Conservation (phyloP, 2,888 invertebrate genomes). For the Pristionchus exspectatus region DNA sequence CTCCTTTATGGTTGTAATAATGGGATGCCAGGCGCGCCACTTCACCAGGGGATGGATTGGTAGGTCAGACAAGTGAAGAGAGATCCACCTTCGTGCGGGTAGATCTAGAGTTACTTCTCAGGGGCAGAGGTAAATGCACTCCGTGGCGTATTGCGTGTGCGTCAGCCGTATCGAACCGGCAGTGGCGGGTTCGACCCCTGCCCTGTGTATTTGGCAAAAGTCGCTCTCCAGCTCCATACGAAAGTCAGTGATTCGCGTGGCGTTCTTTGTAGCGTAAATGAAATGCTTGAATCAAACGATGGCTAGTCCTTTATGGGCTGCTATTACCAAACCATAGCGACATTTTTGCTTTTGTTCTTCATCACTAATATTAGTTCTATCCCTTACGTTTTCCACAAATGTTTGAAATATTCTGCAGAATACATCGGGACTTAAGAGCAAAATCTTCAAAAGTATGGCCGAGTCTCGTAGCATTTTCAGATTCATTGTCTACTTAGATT, state of each 20-base stretch:
- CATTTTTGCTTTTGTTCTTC: constrained; percentile 16
- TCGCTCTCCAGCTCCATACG: constrained; percentile 39
- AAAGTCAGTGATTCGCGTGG: background rate
- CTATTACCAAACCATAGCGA: constrained; percentile 34
- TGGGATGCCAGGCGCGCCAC: constrained; percentile 11
- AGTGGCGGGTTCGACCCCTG: constrained; percentile 13
- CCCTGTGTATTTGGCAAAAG: background rate
- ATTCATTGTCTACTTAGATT: too few species aligned
- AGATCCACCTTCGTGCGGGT: background rate
- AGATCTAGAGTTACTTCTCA: background rate
- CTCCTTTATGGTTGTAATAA: constrained; percentile 31
- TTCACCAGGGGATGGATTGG: constrained; percentile 17
- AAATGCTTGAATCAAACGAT: constrained; percentile 16
- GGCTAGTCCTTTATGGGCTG: constrained; percentile 10
- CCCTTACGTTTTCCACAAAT: too few species aligned
- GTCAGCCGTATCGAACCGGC: background rate
- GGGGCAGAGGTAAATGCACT: background rate
- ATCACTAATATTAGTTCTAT: too few species aligned
- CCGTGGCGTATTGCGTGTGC: background rate
- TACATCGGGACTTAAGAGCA: too few species aligned
- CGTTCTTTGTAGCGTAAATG: constrained; percentile 15
- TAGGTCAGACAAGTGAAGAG: background rate
- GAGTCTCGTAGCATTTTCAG: too few species aligned
- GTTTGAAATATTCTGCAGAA: too few species aligned
- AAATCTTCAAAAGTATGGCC: too few species aligned